Percentiles rank a stretch among this genome's conserved stretches.
Evolutionary conservation across 1,140 invertebrate genomes (phyloP).

Genomic region (Formica exsecta): DNA sequence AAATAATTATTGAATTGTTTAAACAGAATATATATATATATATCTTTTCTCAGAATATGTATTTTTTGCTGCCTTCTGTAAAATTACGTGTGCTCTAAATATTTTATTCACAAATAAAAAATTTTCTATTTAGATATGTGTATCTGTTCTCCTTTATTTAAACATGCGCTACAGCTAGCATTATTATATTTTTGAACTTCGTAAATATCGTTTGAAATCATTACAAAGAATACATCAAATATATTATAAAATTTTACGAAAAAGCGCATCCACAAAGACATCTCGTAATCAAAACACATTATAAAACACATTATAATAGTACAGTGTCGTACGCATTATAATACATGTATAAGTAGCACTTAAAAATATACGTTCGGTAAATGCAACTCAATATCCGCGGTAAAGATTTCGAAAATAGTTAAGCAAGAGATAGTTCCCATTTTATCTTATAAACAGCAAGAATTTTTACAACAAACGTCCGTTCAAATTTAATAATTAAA

Average conservation of each 20-base stretch:
- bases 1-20: slow-evolving; percentile 32
- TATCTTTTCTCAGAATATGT: neutral
- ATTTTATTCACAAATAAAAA: slow-evolving; percentile 75
- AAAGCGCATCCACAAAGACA: slow-evolving; percentile 66
- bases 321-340: slow-evolving; percentile 80
- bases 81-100: slow-evolving; percentile 55
- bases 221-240: slow-evolving; percentile 44
- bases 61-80: slow-evolving; percentile 31
- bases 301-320: slow-evolving; percentile 84
- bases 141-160: slow-evolving; percentile 48
- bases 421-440: slow-evolving; percentile 65
- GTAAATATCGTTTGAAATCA: slow-evolving; percentile 64
- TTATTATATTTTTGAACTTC: slow-evolving; percentile 54
- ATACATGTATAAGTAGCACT: slow-evolving; percentile 80
- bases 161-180: slow-evolving; percentile 66
- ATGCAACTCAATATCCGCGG: slow-evolving; percentile 74
- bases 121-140: slow-evolving; percentile 69
- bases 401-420: slow-evolving; percentile 72
- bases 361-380: slow-evolving; percentile 83
- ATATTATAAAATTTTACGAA: slow-evolving; percentile 51
- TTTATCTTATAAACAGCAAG: slow-evolving; percentile 24
- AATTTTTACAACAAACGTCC: slow-evolving; percentile 39
- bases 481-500: slow-evolving; percentile 57
- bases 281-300: slow-evolving; percentile 78
- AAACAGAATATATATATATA: neutral